Conservation (phyloP, 2,113 vertebrate genomes). For the Chiloscyllium plagiosum region DNA sequence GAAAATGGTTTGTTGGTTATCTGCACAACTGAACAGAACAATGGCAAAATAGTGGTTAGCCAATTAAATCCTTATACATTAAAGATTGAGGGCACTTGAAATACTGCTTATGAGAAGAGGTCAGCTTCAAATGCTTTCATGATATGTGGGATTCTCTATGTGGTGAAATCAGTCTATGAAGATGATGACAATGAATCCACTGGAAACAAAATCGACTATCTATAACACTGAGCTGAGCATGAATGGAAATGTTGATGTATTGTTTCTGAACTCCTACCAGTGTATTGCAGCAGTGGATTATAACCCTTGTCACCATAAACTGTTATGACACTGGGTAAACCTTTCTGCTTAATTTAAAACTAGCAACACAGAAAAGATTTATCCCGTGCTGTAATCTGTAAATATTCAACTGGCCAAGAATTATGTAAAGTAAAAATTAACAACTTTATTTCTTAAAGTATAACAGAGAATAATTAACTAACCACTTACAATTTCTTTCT, state of each 20-base stretch:
- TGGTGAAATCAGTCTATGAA: slow-evolving; percentile 92
- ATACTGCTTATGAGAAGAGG: slow-evolving; percentile 94
- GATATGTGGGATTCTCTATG: slow-evolving; percentile 95
- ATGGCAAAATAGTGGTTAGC: slow-evolving; percentile 92
- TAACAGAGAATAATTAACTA: too few relatives aligned
- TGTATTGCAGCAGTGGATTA: slow-evolving; percentile 99
- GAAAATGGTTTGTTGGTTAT: slow-evolving; percentile 98
- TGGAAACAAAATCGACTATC: slow-evolving; percentile 94
- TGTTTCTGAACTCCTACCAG: slow-evolving; percentile 96
- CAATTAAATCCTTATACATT: slow-evolving; percentile 93
- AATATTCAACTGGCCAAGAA: too few relatives aligned
- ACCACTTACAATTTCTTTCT: too few relatives aligned
- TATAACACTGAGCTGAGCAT: slow-evolving; percentile 96
- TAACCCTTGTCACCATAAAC: slow-evolving; percentile 92
- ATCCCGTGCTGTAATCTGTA: too few relatives aligned
- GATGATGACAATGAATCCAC: slow-evolving; percentile 96
- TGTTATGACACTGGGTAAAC: slow-evolving; percentile 49
- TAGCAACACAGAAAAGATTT: too few relatives aligned
- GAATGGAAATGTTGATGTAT: slow-evolving; percentile 85
- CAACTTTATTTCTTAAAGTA: too few relatives aligned
- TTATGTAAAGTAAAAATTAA: too few relatives aligned
- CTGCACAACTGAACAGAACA: slow-evolving; percentile 97
- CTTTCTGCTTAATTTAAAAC: too few relatives aligned
- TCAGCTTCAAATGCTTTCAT: slow-evolving; percentile 98
- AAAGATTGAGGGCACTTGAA: slow-evolving; percentile 92